These are phyloP conservation scores for Cistogaster globosa DNA, from an alignment of 2,888 invertebrate species.

Conservation along the genomic window DNA sequence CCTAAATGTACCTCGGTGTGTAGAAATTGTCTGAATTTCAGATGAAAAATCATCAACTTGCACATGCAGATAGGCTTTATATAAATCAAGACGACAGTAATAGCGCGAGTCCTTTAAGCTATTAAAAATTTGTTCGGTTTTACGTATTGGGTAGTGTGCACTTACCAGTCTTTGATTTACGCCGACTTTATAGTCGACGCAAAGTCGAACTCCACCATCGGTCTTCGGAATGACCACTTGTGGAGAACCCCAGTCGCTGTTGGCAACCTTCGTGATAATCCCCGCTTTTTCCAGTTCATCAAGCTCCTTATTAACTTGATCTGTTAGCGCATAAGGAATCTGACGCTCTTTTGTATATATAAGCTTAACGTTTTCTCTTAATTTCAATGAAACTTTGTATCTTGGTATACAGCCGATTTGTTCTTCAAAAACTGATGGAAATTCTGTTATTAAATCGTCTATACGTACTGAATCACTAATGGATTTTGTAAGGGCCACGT, in stretches of 20 bases:
- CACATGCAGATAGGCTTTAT: not conserved
- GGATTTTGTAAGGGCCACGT: no score
- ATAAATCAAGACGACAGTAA: not conserved
- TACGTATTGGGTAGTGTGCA: not conserved
- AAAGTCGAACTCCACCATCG: not conserved
- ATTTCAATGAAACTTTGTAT: no score
- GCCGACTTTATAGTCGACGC: not conserved
- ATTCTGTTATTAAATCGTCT: no score
- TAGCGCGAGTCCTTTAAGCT: not conserved
- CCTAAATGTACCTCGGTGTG: not conserved
- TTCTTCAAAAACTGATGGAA: no score
- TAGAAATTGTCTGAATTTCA: not conserved
- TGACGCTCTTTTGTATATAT: no score
- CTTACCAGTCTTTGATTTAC: not conserved
- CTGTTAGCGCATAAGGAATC: no score
- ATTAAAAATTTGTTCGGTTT: not conserved
- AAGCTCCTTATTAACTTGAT: not conserved
- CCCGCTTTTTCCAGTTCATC: not conserved
- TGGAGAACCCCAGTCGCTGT: not conserved
- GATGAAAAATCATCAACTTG: not conserved
- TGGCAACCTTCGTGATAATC: not conserved
- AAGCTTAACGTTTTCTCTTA: no score
- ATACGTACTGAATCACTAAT: no score
- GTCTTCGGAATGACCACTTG: not conserved
- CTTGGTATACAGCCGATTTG: no score